phyloP scores from a whole-genome alignment of 35 echinoderm and acorn worm species.

The Hemicentrotus pulcherrimus region DNA sequence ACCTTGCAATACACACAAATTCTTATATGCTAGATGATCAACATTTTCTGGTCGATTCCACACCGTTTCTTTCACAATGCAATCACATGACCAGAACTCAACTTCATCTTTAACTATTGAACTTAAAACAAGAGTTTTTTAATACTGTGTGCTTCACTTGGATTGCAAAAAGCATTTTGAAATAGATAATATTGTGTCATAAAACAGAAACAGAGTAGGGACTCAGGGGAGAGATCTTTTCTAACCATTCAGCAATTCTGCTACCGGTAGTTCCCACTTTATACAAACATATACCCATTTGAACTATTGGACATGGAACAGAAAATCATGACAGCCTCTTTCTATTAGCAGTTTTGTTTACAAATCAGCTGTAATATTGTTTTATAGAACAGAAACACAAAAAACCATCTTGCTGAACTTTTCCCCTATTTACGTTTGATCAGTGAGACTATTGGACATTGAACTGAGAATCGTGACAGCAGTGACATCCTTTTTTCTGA shows the following conservation, averaged over 20 bases:
- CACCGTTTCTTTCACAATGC: too few species aligned
- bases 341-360: not conserved
- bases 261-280: not conserved
- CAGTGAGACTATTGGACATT: constrained; percentile 15
- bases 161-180: too few species aligned
- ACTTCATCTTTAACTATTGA: too few species aligned
- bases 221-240: not conserved
- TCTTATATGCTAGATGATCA: too few species aligned
- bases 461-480: constrained; percentile 21
- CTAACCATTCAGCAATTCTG: not conserved
- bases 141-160: too few species aligned
- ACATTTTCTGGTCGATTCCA: too few species aligned
- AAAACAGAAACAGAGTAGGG: too few species aligned
- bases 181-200: too few species aligned
- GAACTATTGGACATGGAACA: constrained; percentile 7
- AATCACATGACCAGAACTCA: too few species aligned
- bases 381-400: not conserved
- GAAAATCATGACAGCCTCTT: not conserved
- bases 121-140: too few species aligned
- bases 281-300: not conserved
- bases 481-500: not conserved
- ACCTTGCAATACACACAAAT: too few species aligned
- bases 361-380: not conserved
- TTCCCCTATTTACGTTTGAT: not conserved
- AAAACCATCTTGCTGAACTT: not conserved